Evolutionary conservation across 1,140 invertebrate species (phyloP).

Genomic region (Drosophila carrolli): DNA sequence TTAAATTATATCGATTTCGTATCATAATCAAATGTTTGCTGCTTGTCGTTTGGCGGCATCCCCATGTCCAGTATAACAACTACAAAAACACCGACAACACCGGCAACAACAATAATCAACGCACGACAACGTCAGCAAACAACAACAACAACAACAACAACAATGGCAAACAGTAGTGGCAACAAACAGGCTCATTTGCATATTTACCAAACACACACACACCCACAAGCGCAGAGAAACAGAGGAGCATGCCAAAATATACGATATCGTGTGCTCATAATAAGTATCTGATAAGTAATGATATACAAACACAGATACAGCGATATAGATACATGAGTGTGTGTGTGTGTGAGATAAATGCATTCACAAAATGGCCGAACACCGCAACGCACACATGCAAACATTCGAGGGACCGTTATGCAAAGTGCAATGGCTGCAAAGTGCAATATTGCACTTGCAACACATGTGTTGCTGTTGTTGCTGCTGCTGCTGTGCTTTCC

Average conservation of each 20-base stretch:
- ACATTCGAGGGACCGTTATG: constrained; percentile 62
- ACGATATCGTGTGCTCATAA: constrained; percentile 82
- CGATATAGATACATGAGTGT: constrained; percentile 19
- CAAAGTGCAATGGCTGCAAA: constrained; percentile 79
- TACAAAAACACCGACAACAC: constrained; percentile 72
- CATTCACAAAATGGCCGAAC: constrained; percentile 77
- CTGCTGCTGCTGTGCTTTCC: constrained; percentile 27
- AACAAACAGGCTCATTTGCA: constrained; percentile 83
- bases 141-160: constrained; percentile 50
- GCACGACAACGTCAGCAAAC: constrained; percentile 60
- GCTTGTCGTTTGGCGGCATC: constrained; percentile 73
- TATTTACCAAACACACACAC: constrained; percentile 77
- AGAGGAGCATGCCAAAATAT: constrained; percentile 74
- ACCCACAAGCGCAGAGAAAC: constrained; percentile 8
- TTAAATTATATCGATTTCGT: constrained; percentile 84
- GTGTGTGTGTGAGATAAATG: constrained; percentile 54
- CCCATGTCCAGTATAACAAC: constrained; percentile 72
- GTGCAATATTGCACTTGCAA: constrained; percentile 34
- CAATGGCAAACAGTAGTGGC: constrained; percentile 81
- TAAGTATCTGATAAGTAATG: constrained; percentile 83
- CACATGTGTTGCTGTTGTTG: constrained; percentile 18
- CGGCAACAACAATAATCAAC: constrained; percentile 65
- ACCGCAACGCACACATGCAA: constrained; percentile 66
- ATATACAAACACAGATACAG: constrained; percentile 78
- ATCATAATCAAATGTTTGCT: constrained; percentile 83